Evolutionary conservation across 2,797 vertebrate genomes (phyloP), one percentile per base, ranked within the genome.

Genomic region (Trematomus bernacchii): DNA sequence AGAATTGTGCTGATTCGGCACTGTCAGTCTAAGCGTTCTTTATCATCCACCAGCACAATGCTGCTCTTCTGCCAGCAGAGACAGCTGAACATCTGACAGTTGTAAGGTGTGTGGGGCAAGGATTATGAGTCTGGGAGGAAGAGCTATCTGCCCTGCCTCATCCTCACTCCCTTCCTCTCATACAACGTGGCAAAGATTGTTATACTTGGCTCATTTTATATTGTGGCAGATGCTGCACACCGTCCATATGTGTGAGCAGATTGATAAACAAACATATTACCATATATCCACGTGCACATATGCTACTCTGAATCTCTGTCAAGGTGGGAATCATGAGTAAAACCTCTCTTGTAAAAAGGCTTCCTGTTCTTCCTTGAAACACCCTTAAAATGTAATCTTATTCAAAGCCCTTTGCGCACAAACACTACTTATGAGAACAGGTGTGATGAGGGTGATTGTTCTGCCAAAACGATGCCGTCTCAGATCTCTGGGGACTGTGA

Each of bases 1-100:
- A 93, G 87, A 91, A 92, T 91, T 91, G 91, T 93, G 92, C 93
- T 94, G 93, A 95, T 91, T 93, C 89, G 52, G 86, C 91, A 87
- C 78, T 73, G 85, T 85, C 87, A 80, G 86, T 82, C 60, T 66
- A 75, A 60, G 73, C 40, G 13, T 88, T 91, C 86, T 92, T 90
- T 88, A 92, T 91, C 88, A 84, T 86, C 77, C 76, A 12, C 83
- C 46, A 27, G 15, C 67, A 66, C 82, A 43, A 67, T 19, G 30
- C 74, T 57, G 64, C 80, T 79, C 67, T 80, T 60, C 80, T 84
- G 86, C 81, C 87, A 77, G 69, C 68, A 50, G 70, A 83, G 79
- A 90, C 85, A 62, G 57, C 77, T 71, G 62, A 77, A 54, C 15
- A 33, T 82, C 83, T 86, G 78, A 80, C 80, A 51, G 67, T 51